Percentiles rank a stretch among this genome's conserved stretches.
Conservation (phyloP, 2,113 vertebrate genomes). For the Hippocampus comes region DNA sequence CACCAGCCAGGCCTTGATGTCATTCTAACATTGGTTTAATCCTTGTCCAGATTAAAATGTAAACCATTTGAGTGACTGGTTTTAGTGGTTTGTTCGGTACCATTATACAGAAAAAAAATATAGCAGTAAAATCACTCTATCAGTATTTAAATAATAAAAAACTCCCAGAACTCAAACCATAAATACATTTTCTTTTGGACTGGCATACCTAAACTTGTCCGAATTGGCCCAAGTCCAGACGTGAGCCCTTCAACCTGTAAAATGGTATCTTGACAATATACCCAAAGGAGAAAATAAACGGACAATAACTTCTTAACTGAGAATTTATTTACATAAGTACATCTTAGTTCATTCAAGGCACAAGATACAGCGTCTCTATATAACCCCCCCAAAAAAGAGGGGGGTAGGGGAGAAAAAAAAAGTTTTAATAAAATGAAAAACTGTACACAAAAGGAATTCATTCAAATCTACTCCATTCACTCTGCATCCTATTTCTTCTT, state of each 20-base stretch:
- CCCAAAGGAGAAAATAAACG: background rate
- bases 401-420: background rate
- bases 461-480: slow-evolving; percentile 6
- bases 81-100: too few species aligned
- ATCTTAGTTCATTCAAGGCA: slow-evolving; percentile 42
- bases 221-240: too few species aligned
- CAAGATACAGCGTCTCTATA: slow-evolving; percentile 24
- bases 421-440: slow-evolving; percentile 32
- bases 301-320: background rate
- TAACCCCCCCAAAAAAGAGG: background rate
- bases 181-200: too few species aligned
- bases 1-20: slow-evolving; percentile 66
- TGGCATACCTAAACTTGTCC: too few species aligned
- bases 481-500: slow-evolving; percentile 62
- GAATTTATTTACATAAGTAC: slow-evolving; percentile 53
- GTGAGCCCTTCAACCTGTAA: too few species aligned
- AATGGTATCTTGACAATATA: background rate
- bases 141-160: too few species aligned
- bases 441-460: slow-evolving; percentile 56
- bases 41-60: slow-evolving; percentile 77
- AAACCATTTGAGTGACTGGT: slow-evolving; percentile 47
- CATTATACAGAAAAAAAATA: too few species aligned
- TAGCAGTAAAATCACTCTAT: too few species aligned
- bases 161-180: too few species aligned
- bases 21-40: slow-evolving; percentile 76